A percentile compares a stretch with the other conserved stretches of the same genome.
Conservation (phyloP, 1,140 invertebrate genomes). For the Rhopalosiphum maidis region DNA sequence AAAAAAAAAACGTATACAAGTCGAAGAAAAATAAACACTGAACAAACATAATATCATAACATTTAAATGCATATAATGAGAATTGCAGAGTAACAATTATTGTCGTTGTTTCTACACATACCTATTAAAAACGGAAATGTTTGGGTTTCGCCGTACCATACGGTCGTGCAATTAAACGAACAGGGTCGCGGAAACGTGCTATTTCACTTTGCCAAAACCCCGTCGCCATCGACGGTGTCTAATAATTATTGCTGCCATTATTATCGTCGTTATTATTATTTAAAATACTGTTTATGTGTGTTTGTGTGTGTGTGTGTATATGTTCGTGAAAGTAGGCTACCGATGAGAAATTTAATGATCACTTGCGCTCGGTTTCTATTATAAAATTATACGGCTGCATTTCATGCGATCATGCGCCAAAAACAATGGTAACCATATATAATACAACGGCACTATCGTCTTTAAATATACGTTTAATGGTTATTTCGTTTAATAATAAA, state of each 20-base stretch:
- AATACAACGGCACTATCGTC: background rate
- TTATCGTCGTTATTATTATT: slow-evolving; percentile 5
- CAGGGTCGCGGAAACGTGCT: slow-evolving; percentile 33
- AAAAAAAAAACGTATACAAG: background rate
- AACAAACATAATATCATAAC: background rate
- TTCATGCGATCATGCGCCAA: slow-evolving; percentile 25
- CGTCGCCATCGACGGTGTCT: background rate
- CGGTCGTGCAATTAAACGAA: background rate
- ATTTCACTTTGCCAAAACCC: slow-evolving; percentile 31
- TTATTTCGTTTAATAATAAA: background rate
- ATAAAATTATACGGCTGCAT: slow-evolving; percentile 38
- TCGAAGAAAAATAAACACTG: background rate
- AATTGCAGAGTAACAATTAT: slow-evolving; percentile 23
- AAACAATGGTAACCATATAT: slow-evolving; percentile 23
- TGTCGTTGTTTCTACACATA: background rate
- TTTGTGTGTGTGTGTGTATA: background rate
- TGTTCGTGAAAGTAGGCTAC: slow-evolving; percentile 16
- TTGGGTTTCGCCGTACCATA: slow-evolving; percentile 17
- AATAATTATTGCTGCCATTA: slow-evolving; percentile 25
- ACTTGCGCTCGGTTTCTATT: background rate
- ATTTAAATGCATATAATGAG: slow-evolving; percentile 10
- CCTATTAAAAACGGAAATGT: slow-evolving; percentile 34
- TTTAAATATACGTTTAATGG: slow-evolving; percentile 34
- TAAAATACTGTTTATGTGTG: background rate
- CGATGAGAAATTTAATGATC: slow-evolving; percentile 46